Percentiles rank a stretch among this genome's conserved stretches.
phyloP scores from a whole-genome alignment of 1,140 invertebrate genomes.

The Stenopsyche tienmushanensis region DNA sequence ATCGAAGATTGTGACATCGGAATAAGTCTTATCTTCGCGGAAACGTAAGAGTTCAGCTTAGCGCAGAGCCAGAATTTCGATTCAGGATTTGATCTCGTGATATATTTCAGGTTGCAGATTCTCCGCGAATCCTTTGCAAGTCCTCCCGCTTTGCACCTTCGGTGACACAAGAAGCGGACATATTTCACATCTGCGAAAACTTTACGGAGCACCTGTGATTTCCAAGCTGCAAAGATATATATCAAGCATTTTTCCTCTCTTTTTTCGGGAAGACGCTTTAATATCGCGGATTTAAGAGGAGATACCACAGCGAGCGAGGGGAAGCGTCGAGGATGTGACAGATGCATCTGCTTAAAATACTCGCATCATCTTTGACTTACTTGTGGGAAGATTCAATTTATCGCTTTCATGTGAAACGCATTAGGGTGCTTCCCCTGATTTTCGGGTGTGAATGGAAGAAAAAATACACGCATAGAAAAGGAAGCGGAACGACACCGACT shows the following conservation, averaged over 20 bases:
- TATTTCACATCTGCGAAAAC: not conserved
- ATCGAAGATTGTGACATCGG: not conserved
- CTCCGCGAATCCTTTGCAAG: not conserved
- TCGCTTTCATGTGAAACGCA: conserved; percentile 8
- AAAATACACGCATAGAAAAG: conserved; percentile 1
- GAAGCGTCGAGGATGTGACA: conserved; percentile 11
- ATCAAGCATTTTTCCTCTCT: not conserved
- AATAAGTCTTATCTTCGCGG: not conserved
- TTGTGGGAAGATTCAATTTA: conserved; percentile 25
- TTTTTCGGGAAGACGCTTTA: not conserved
- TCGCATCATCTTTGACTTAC: conserved; percentile 19
- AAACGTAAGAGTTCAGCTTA: too few relatives aligned
- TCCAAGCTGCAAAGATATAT: not conserved
- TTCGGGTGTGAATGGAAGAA: conserved; percentile 2
- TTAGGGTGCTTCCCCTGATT: not conserved
- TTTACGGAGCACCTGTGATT: not conserved
- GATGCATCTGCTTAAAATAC: conserved; percentile 28
- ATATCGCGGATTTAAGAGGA: not conserved
- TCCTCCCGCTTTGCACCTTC: not conserved
- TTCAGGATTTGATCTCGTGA: not conserved
- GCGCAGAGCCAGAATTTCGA: too few relatives aligned
- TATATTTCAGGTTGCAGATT: not conserved
- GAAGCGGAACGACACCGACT: not conserved
- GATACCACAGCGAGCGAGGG: not conserved
- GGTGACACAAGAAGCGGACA: not conserved